Evolutionary conservation across 2,888 invertebrate species (phyloP), one percentile per base, ranked within the genome.

Genomic region (Cybosia mesomella): DNA sequence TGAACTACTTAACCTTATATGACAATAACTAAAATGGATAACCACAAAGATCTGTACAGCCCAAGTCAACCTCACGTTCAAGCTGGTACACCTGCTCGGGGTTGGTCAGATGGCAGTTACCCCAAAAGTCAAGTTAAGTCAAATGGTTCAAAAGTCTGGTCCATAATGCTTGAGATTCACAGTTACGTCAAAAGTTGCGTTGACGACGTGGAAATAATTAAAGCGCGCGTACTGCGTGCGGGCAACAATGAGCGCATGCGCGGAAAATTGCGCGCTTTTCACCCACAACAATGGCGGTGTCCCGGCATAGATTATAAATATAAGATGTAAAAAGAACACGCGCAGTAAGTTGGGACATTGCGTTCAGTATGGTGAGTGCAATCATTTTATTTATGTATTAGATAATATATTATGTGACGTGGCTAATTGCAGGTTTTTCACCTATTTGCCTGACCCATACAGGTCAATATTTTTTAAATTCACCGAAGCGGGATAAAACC

Each of bases 181-280:
- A 3, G 53, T 80, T 80, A 78, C 77, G 71, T 81, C 74, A 69
- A 78, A 70, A 73, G 79, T 86, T 84, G 80, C 84, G 80, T 75
- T 81, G 22, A 54, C 62, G 71, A 87, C 85, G 77, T 85, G 85
- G 87, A 85, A 87, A 83, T 75, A 78, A 86, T 87, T 87, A 87
- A 66, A 66, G 53, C 53, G 68, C 71, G 68, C 68, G 68, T 67
- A 28, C 67, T 72, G 70, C 73, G 70, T 77, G 72, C 79, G 80
- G 79, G 68, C 68, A 66, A 74, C 75, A 80, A 70, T 80, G 77
- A 63, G 59, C 72, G 79, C 77, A 73, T 71, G 78, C 78, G 74
- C 84, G 85, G 87, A 82, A 88, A 88, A 88, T 87, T 83, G 79
- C 73, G 78, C 72, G 73, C 76, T 84, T 85, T 84, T 86, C 86